Percentiles rank a stretch among this genome's conserved stretches.
Evolutionary conservation across 1,140 invertebrate genomes (phyloP).

Genomic region (Wiebesia pumilae): DNA sequence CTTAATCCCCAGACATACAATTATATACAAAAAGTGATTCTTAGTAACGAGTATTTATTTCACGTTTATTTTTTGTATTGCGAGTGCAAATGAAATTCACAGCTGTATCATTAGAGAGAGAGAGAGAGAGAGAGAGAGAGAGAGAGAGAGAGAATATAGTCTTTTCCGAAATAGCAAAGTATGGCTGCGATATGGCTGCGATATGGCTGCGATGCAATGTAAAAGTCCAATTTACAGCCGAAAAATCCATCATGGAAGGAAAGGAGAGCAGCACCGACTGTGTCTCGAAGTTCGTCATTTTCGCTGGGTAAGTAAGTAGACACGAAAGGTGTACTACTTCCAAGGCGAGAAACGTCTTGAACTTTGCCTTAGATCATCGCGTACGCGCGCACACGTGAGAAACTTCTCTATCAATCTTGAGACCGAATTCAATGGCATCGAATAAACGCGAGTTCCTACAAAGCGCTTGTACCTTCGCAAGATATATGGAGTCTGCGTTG

Average conservation of each 20-base stretch:
- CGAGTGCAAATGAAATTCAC: neutral
- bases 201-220: neutral
- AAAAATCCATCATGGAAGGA: neutral
- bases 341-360: neutral
- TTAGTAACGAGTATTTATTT: too few relatives aligned
- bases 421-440: neutral
- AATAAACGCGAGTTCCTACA: neutral
- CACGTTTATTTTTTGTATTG: neutral
- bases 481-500: neutral
- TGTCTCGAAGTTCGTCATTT: neutral
- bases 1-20: too few relatives aligned
- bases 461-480: neutral
- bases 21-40: too few relatives aligned
- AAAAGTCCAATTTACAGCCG: too few relatives aligned
- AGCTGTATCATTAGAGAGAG: too few relatives aligned
- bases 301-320: neutral
- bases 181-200: too few relatives aligned
- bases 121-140: too few relatives aligned
- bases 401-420: neutral
- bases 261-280: neutral
- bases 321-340: neutral
- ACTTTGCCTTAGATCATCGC: neutral
- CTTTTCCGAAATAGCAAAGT: too few relatives aligned
- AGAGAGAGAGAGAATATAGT: too few relatives aligned
- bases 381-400: neutral